These are phyloP conservation scores for Struthio camelus DNA, from an alignment of 2,113 vertebrate genomes.

Conservation along the genomic window DNA sequence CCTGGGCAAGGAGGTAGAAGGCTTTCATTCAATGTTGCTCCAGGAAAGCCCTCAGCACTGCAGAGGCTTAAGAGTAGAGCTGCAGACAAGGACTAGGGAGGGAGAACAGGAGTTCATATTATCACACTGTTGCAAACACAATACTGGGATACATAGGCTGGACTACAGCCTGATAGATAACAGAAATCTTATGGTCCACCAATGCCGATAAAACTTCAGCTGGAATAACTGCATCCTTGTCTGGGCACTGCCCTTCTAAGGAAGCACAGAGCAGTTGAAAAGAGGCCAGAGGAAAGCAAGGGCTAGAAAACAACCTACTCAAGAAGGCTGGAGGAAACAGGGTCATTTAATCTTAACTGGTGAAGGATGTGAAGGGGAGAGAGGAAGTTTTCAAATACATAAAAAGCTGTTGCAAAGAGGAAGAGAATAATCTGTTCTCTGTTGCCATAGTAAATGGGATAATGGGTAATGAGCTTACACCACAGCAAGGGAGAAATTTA, in stretches of 20 bases:
- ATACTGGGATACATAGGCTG: background rate
- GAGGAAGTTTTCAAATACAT: constrained; percentile 26
- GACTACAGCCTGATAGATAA: constrained; percentile 8
- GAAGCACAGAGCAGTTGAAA: background rate
- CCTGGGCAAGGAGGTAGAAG: background rate
- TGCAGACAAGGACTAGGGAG: background rate
- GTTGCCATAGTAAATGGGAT: constrained; percentile 58
- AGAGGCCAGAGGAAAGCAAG: background rate
- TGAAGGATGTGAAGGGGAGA: background rate
- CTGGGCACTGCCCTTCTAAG: background rate
- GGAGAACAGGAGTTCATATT: background rate
- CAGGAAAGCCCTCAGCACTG: background rate
- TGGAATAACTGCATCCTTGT: background rate
- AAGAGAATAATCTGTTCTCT: constrained; percentile 54
- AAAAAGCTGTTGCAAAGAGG: constrained; percentile 24
- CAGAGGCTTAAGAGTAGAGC: background rate
- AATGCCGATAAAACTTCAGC: constrained; percentile 1
- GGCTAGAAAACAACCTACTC: background rate
- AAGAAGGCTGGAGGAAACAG: background rate
- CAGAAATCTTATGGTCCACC: background rate
- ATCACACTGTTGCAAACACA: background rate
- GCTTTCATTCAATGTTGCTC: background rate
- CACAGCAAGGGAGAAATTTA: constrained; percentile 38
- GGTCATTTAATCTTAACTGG: background rate
- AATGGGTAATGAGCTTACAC: constrained; percentile 50